phyloP scores from a whole-genome alignment of 2,888 invertebrate genomes.

The Acheta domesticus region DNA sequence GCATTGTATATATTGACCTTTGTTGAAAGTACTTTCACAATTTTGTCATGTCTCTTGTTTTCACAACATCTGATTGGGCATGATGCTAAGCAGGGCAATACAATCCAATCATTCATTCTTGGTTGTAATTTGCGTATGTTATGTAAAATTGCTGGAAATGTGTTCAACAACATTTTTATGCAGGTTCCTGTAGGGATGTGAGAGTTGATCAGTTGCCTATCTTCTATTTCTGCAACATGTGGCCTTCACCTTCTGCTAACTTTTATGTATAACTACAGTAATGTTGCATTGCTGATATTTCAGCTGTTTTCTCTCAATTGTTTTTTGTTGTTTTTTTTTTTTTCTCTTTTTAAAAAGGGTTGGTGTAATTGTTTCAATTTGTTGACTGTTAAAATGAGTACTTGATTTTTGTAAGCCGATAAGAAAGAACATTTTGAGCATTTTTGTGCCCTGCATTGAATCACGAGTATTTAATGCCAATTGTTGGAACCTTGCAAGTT shows the following conservation, averaged over 20 bases:
- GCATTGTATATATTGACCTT: no score
- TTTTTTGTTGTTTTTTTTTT: constrained; percentile 1
- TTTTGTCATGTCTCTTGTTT: no score
- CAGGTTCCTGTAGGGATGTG: neutral
- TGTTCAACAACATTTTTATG: neutral
- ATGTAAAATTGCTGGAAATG: neutral
- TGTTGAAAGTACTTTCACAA: no score
- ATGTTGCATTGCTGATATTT: neutral
- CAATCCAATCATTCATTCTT: no score
- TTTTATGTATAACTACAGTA: neutral
- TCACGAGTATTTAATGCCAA: neutral
- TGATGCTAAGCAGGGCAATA: no score
- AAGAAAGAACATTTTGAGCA: neutral
- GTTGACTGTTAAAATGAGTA: neutral
- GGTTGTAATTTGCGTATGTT: no score
- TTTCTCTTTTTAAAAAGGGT: neutral
- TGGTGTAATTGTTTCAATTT: constrained; percentile 1
- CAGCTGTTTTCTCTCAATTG: neutral
- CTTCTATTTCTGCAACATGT: neutral
- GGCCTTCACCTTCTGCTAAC: neutral
- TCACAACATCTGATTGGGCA: no score
- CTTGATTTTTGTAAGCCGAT: neutral
- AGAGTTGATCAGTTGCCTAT: neutral
- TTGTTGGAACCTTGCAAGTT: constrained; percentile 8
- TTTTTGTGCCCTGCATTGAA: neutral